Evolutionary conservation across 1,140 invertebrate genomes (phyloP).

Genomic region (Drosophila virilis): DNA sequence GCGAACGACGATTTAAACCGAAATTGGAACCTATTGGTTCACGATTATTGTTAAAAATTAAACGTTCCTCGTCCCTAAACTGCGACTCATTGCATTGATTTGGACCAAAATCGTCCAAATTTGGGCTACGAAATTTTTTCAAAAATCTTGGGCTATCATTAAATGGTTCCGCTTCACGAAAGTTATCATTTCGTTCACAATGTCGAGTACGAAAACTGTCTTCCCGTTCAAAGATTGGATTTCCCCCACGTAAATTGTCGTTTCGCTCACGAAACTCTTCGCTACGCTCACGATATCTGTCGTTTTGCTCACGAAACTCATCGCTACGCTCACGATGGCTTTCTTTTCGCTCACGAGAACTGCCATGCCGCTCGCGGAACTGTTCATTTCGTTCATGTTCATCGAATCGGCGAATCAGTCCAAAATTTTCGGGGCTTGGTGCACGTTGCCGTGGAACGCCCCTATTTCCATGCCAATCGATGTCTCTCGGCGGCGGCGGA

Average conservation of each 20-base stretch:
- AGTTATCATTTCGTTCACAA: neutral
- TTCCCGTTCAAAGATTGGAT: neutral
- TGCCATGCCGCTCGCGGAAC: neutral
- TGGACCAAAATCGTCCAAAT: neutral
- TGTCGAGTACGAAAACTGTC: neutral
- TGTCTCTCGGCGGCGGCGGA: constrained; percentile 52
- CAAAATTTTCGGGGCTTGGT: constrained; percentile 6
- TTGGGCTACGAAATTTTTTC: neutral
- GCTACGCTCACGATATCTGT: neutral
- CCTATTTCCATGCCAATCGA: constrained; percentile 50
- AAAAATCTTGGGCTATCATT: constrained; percentile 1
- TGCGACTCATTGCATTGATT: neutral
- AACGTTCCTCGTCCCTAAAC: neutral
- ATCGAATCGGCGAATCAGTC: constrained; percentile 9
- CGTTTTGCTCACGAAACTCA: neutral
- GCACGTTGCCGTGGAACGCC: constrained; percentile 1
- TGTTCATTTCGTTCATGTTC: neutral
- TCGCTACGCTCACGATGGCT: neutral
- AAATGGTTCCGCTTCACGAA: neutral
- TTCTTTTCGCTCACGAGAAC: neutral
- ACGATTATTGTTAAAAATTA: neutral
- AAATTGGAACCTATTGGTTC: neutral
- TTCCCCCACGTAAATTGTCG: neutral
- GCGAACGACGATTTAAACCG: neutral
- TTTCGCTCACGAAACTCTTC: neutral